Conservation (phyloP, 2,113 vertebrate species). For the Psittacus erithacus region DNA sequence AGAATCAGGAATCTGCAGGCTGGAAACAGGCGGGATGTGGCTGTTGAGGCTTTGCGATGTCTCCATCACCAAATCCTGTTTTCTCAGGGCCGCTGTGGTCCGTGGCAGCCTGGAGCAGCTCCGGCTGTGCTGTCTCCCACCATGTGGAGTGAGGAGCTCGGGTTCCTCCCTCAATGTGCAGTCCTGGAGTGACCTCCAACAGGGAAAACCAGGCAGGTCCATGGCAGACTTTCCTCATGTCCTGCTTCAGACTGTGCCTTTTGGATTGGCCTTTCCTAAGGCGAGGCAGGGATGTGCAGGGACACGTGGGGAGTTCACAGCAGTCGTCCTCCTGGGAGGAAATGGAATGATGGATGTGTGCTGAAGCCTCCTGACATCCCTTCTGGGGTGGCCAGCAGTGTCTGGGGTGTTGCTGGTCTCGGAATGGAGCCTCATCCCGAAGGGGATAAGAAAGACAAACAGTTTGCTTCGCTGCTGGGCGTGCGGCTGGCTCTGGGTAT, state of each 20-base stretch:
- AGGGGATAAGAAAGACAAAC: neutral
- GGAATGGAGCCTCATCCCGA: fast-evolving
- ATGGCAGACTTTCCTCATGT: neutral
- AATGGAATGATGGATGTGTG: too few relatives aligned
- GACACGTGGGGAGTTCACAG: fast-evolving
- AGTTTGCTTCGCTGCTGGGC: fast-evolving
- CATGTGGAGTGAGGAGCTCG: neutral
- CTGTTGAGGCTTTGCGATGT: neutral
- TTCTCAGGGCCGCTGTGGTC: neutral
- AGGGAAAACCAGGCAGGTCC: neutral
- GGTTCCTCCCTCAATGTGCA: neutral
- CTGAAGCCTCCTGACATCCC: neutral
- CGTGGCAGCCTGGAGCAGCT: neutral
- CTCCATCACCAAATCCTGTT: neutral
- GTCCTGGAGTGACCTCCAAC: neutral
- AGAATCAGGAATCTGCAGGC: neutral
- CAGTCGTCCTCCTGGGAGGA: neutral
- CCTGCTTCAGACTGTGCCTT: neutral
- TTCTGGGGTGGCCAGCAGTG: fast-evolving
- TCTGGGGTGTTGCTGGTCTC: fast-evolving
- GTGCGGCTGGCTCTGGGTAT: neutral
- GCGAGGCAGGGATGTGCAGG: fast-evolving
- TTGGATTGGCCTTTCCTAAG: neutral
- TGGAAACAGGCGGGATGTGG: neutral
- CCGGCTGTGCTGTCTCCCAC: neutral